Evolutionary conservation across 2,797 vertebrate species (phyloP).

Genomic region (Uromys caudimaculatus): DNA sequence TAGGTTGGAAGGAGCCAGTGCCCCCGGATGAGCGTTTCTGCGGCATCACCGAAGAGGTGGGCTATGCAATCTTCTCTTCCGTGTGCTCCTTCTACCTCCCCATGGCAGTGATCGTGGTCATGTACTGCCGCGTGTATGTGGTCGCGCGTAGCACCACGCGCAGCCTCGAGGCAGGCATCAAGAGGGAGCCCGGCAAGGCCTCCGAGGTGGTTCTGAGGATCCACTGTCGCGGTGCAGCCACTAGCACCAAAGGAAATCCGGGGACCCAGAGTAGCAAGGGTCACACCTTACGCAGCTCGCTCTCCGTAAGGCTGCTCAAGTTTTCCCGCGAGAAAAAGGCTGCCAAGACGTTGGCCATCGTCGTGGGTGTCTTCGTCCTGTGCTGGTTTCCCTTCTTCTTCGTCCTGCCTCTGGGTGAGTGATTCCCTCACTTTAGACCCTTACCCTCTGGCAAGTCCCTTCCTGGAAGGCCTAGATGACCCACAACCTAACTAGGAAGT

Average conservation of each 20-base stretch:
- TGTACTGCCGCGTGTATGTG: constrained; percentile 98
- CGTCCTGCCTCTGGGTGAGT: constrained; percentile 96
- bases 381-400: constrained; percentile 99
- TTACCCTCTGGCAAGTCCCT: not conserved
- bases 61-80: constrained; percentile 98
- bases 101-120: constrained; percentile 95
- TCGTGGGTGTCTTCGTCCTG: constrained; percentile 98
- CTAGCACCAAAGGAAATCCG: constrained; percentile 75
- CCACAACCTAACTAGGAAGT: not conserved
- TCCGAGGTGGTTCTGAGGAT: constrained; percentile 96
- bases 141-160: constrained; percentile 96
- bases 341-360: constrained; percentile 98
- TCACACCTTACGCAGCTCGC: constrained; percentile 95
- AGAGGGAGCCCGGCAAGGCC: constrained; percentile 95
- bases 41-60: constrained; percentile 96
- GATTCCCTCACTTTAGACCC: not conserved
- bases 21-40: constrained; percentile 94
- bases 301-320: constrained; percentile 97
- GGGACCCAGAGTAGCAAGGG: constrained; percentile 89
- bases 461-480: not conserved
- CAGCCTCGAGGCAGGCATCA: constrained; percentile 97
- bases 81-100: constrained; percentile 99
- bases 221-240: constrained; percentile 92
- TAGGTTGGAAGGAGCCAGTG: constrained; percentile 98
- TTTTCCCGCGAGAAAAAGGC: constrained; percentile 99